Evolutionary conservation across 2,888 invertebrate genomes (phyloP), one percentile per base, ranked within the genome.

Genomic region (Melinaea marsaeus): DNA sequence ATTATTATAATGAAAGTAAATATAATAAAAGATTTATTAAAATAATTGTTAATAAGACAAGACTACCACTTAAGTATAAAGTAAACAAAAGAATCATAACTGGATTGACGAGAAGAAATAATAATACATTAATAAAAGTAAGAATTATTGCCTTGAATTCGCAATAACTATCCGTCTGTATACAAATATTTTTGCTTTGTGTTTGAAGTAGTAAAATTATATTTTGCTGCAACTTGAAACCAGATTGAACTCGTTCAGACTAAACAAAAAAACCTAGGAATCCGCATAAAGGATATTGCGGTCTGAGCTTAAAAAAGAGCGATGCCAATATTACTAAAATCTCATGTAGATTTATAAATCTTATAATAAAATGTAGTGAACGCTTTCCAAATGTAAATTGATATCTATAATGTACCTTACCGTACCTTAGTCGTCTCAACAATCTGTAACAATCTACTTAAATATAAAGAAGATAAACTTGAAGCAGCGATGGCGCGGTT

Each of bases 201-300:
- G 51, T 32, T 51, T 32, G 51, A 51, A 51, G 51, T 51, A 51
- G 32, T 51, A 51, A 51, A 51, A 51, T 51, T 51, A 51, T 51
- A 51, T 51, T 51, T 32, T 32, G 51, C 51, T 51, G 51, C 51
- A 51, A 51, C 51, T 51, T 51, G 51, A 32, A 51, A 51, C 51
- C 51, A 51, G 51, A 51, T 51, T 51, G 51, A 51, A 51, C 51
- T 51, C 51, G 51, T 51, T 51, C 51, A 51, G 51, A 51, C 51
- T 51, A 51, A 51, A 51, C 51, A 51, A 51, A 51, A 51, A 51
- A 51, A 51, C 51, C 51, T 51, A 51, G 51, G 51, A 51, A 32
- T 51, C 51, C 51, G 51, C 51, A 51, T 51, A 51, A 51, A 51
- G 51, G 51, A 51, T 51, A 51, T 51, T 51, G 51, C 51, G 51